Evolutionary conservation across 1,140 invertebrate species (phyloP).

Genomic region (Drosophila tropicalis): DNA sequence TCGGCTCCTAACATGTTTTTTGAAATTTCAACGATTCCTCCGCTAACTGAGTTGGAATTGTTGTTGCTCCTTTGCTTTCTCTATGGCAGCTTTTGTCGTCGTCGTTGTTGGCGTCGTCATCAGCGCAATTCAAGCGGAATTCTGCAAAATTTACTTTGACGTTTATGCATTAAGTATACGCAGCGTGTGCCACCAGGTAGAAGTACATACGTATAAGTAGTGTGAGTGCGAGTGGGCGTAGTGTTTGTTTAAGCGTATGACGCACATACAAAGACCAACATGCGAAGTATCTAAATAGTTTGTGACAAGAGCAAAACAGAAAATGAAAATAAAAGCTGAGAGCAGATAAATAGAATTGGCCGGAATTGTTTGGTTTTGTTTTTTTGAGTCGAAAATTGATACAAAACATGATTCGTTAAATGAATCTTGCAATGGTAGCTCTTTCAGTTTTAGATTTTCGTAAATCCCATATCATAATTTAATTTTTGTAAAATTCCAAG

Average conservation of each 20-base stretch:
- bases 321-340: neutral
- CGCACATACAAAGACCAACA: constrained; percentile 7
- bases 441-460: too few relatives aligned
- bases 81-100: constrained; percentile 5
- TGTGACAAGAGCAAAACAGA: neutral
- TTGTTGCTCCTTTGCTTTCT: constrained; percentile 27
- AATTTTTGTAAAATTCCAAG: too few relatives aligned
- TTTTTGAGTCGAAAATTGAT: neutral
- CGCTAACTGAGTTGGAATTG: constrained; percentile 56
- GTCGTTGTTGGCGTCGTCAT: constrained; percentile 60
- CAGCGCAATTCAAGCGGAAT: constrained; percentile 73
- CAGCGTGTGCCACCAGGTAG: constrained; percentile 31
- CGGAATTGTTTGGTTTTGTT: neutral
- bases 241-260: constrained; percentile 40
- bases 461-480: too few relatives aligned
- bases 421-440: neutral
- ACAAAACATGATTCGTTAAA: neutral
- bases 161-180: constrained; percentile 71
- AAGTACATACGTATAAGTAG: constrained; percentile 29
- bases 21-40: constrained; percentile 74
- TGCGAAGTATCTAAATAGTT: neutral
- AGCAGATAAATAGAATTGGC: neutral
- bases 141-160: constrained; percentile 69
- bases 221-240: constrained; percentile 3
- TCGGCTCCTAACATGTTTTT: constrained; percentile 64